Evolutionary conservation across 2,888 invertebrate species (phyloP).

Genomic region (Chymomyza amoena): DNA sequence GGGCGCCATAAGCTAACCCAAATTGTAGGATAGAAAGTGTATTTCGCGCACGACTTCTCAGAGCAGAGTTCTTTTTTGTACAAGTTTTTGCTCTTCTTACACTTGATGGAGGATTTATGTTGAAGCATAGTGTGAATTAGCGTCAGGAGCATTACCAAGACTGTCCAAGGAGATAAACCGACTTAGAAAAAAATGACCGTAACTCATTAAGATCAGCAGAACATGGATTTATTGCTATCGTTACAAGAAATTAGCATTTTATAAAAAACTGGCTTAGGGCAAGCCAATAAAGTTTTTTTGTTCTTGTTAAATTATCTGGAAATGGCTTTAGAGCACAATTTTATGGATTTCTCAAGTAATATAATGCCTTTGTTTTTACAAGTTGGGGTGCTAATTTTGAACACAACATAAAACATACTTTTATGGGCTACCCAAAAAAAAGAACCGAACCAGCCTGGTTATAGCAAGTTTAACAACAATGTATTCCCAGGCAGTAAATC

Average conservation of each 20-base stretch:
- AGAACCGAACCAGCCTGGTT: too few relatives aligned
- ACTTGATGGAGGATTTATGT: conserved; percentile 52
- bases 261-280: background rate
- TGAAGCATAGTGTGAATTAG: conserved; percentile 66
- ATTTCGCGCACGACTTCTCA: background rate
- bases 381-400: background rate
- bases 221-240: background rate
- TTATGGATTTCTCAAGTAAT: background rate
- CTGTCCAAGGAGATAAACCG: background rate
- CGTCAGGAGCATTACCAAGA: background rate
- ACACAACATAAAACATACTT: background rate
- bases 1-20: too few relatives aligned
- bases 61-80: background rate
- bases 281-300: conserved; percentile 6
- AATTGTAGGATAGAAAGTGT: background rate
- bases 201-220: background rate
- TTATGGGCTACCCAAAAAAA: background rate
- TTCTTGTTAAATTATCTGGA: conserved; percentile 5
- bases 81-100: background rate
- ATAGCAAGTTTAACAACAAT: background rate
- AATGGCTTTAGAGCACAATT: background rate
- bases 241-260: background rate
- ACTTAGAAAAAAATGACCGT: background rate
- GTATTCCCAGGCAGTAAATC: conserved; percentile 71
- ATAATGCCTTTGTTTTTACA: background rate